Conservation (phyloP, 2,113 vertebrate genomes). For the Zosterops pallidus region DNA sequence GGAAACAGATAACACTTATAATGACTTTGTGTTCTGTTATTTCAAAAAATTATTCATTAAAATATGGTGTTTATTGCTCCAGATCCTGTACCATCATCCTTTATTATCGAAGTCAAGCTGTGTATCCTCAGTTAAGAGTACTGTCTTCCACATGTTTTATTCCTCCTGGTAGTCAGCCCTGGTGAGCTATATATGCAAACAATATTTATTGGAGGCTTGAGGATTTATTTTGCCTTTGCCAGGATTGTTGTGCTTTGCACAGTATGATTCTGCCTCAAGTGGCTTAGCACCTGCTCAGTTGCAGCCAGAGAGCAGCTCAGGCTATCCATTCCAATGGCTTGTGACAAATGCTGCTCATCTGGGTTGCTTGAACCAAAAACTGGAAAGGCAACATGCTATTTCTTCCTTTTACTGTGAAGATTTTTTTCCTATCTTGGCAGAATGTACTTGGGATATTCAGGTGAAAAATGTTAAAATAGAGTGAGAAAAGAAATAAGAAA, state of each 20-base stretch:
- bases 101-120: slow-evolving; percentile 38
- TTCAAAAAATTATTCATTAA: slow-evolving; percentile 29
- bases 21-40: not conserved
- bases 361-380: not conserved
- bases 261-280: not conserved
- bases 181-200: not conserved
- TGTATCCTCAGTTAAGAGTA: not conserved
- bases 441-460: not conserved
- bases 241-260: not conserved
- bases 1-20: slow-evolving; percentile 1
- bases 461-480: not conserved
- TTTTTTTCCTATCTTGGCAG: not conserved
- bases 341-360: not conserved
- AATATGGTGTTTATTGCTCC: not conserved
- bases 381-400: not conserved
- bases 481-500: not conserved
- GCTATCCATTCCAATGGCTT: not conserved
- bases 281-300: not conserved
- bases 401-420: not conserved
- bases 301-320: not conserved
- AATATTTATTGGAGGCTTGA: not conserved
- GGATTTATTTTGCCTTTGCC: slow-evolving; percentile 23
- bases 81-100: not conserved
- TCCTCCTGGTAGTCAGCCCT: not conserved
- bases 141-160: not conserved